Conservation (phyloP, 92 coral and sea anemone genomes). For the Siderastrea siderea region DNA sequence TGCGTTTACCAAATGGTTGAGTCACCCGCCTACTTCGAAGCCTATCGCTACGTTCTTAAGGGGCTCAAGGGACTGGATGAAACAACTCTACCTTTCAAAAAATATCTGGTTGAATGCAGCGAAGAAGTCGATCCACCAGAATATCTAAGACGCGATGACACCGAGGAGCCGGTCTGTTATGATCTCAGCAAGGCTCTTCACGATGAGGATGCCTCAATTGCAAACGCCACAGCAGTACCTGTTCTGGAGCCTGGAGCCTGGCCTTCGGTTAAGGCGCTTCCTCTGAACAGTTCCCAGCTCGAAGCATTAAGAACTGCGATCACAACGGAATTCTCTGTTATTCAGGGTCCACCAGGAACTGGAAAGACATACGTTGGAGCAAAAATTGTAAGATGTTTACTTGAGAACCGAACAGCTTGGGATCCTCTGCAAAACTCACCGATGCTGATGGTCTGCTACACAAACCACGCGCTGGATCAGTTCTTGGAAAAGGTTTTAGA, state of each 20-base stretch:
- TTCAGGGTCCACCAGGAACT: constrained; percentile 93
- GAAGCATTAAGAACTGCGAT: constrained; percentile 84
- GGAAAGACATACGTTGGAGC: constrained; percentile 86
- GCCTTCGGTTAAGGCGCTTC: constrained; percentile 69
- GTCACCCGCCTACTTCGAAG: constrained; percentile 89
- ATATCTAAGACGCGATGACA: constrained; percentile 47
- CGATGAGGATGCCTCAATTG: not conserved
- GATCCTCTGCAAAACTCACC: constrained; percentile 54
- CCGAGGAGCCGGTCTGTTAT: constrained; percentile 38
- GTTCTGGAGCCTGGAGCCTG: constrained; percentile 54
- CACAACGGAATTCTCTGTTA: constrained; percentile 82
- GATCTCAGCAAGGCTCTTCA: constrained; percentile 57
- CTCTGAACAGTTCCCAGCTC: constrained; percentile 73
- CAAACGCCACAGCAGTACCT: constrained; percentile 26
- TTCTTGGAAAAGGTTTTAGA: constrained; percentile 78
- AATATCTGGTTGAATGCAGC: constrained; percentile 80
- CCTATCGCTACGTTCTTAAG: constrained; percentile 81
- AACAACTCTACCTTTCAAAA: constrained; percentile 72
- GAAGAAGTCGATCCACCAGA: constrained; percentile 73
- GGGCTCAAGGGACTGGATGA: constrained; percentile 73
- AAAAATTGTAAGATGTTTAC: constrained; percentile 70
- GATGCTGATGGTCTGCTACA: constrained; percentile 88
- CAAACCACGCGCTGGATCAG: constrained; percentile 88
- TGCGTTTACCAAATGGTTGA: constrained; percentile 74
- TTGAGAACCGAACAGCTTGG: constrained; percentile 51